Percentiles rank a stretch among this genome's conserved stretches.
These are phyloP conservation scores for Polyodon spathula DNA, from an alignment of 2,113 vertebrate species.

Conservation along the genomic window DNA sequence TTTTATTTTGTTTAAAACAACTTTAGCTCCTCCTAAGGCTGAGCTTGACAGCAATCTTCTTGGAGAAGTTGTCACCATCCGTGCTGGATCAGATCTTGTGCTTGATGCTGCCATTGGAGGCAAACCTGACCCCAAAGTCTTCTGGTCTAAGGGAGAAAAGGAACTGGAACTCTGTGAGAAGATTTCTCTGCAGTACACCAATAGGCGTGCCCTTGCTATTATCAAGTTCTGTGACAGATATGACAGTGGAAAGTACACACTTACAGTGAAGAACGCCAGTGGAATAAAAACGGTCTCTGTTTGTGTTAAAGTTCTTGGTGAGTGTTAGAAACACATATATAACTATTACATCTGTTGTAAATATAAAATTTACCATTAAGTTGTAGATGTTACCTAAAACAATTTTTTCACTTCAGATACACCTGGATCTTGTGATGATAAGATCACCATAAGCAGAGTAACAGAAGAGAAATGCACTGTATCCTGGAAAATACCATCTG, in stretches of 20 bases:
- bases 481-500: conserved; percentile 77
- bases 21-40: conserved; percentile 85
- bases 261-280: conserved; percentile 88
- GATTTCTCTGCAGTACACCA: conserved; percentile 82
- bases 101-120: conserved; percentile 90
- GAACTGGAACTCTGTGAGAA: conserved; percentile 92
- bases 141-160: conserved; percentile 85
- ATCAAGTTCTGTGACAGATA: conserved; percentile 95
- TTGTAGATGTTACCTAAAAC: neutral
- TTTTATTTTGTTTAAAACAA: too few relatives aligned
- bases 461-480: conserved; percentile 89
- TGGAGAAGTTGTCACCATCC: conserved; percentile 75
- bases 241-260: conserved; percentile 83
- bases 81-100: conserved; percentile 92
- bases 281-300: conserved; percentile 88
- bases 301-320: conserved; percentile 92
- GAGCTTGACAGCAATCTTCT: conserved; percentile 84
- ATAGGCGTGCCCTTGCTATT: conserved; percentile 79
- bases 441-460: conserved; percentile 73
- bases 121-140: conserved; percentile 90
- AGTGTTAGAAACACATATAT: conserved; percentile 28
- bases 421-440: conserved; percentile 77
- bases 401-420: conserved; percentile 64
- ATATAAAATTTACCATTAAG: neutral
- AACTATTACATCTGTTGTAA: neutral